Evolutionary conservation across 2,113 vertebrate genomes (phyloP).

Genomic region (Erythrocercus mccallii): DNA sequence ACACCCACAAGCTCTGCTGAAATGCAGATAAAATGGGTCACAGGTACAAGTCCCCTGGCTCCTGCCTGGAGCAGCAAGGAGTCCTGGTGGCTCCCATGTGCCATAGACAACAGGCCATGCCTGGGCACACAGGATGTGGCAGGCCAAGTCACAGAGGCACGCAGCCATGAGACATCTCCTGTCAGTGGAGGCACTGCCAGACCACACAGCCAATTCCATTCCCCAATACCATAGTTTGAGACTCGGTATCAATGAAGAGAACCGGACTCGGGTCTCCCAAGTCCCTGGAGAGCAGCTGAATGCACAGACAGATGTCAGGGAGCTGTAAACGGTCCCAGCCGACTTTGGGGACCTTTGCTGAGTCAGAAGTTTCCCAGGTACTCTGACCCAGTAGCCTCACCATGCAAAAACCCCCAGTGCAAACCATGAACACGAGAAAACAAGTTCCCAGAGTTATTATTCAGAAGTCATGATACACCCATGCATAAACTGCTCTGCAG

Average conservation of each 20-base stretch:
- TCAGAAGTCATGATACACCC: background rate
- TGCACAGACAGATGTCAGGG: background rate
- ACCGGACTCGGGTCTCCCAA: background rate
- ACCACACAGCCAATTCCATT: background rate
- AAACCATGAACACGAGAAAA: background rate
- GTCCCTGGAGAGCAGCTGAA: background rate
- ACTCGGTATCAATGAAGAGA: fast-evolving
- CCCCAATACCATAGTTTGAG: background rate
- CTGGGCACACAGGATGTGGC: background rate
- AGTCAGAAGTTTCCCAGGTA: background rate
- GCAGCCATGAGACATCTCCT: background rate
- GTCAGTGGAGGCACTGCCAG: background rate
- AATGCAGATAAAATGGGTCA: background rate
- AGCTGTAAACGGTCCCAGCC: background rate
- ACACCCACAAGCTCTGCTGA: background rate
- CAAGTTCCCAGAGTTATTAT: background rate
- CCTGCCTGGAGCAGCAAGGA: background rate
- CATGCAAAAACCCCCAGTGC: background rate
- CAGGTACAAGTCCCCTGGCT: background rate
- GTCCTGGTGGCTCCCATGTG: background rate
- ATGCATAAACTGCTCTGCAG: background rate
- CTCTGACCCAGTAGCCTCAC: background rate
- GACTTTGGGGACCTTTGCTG: background rate
- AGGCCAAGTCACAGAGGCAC: background rate
- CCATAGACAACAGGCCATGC: background rate